Percentiles rank a stretch among this genome's conserved stretches.
Evolutionary conservation across 2,888 invertebrate species (phyloP).

Genomic region (Galeopsomyia nigrocyanea): DNA sequence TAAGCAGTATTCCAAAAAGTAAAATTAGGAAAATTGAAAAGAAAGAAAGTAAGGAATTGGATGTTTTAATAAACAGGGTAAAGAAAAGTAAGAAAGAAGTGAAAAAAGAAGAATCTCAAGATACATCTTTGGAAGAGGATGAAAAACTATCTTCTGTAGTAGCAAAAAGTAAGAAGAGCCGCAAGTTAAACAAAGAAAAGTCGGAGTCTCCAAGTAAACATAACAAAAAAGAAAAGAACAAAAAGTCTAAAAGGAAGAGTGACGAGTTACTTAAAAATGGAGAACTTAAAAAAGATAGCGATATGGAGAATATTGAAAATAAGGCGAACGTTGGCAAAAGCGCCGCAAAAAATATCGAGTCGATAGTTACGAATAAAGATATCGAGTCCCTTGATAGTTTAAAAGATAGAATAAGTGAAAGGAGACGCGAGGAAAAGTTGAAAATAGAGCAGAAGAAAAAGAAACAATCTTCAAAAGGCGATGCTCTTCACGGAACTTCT

Average conservation of each 20-base stretch:
- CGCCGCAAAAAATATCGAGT: constrained; percentile 60
- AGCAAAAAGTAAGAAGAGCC: constrained; percentile 55
- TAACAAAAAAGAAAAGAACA: constrained; percentile 52
- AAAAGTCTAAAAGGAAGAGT: constrained; percentile 57
- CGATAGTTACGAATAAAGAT: constrained; percentile 62
- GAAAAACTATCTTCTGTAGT: constrained; percentile 23
- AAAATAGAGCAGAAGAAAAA: constrained; percentile 64
- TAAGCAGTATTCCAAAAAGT: constrained; percentile 57
- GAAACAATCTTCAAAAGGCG: constrained; percentile 58
- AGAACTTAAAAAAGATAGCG: constrained; percentile 71
- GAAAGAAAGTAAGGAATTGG: constrained; percentile 53
- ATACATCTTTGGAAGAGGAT: constrained; percentile 38
- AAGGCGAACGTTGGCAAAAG: constrained; percentile 62
- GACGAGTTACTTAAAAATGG: constrained; percentile 73
- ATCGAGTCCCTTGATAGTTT: constrained; percentile 65
- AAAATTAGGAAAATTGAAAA: constrained; percentile 61
- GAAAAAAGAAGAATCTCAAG: constrained; percentile 55
- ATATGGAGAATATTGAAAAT: constrained; percentile 65
- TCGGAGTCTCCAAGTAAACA: constrained; percentile 48
- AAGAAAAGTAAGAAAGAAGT: constrained; percentile 58
- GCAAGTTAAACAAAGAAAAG: constrained; percentile 54
- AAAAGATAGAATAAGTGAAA: constrained; percentile 65
- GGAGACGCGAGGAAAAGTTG: constrained; percentile 63
- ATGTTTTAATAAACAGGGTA: constrained; percentile 51
- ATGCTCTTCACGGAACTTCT: constrained; percentile 57